Percentiles rank a stretch among this genome's conserved stretches.
phyloP scores from a whole-genome alignment of 2,888 invertebrate species.

The Drosophila planitibia region DNA sequence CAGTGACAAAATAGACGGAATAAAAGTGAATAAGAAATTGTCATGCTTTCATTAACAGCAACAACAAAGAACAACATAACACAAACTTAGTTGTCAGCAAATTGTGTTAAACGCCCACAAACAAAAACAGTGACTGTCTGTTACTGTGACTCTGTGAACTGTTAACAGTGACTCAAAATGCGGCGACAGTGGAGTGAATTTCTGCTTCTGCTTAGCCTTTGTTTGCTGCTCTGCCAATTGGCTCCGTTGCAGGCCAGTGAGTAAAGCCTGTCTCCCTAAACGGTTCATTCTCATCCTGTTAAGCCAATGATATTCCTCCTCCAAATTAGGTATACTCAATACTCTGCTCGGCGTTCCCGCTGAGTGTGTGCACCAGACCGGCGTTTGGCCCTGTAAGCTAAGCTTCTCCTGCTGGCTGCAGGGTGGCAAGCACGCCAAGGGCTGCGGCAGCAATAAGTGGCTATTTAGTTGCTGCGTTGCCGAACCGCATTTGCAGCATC shows the following conservation, averaged over 20 bases:
- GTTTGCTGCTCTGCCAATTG: constrained; percentile 49
- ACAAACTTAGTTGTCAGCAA: constrained; percentile 42
- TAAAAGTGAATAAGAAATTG: constrained; percentile 73
- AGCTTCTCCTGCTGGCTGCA: constrained; percentile 91
- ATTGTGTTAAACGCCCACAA: constrained; percentile 51
- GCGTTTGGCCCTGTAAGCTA: constrained; percentile 89
- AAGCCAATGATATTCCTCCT: background rate
- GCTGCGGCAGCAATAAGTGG: constrained; percentile 90
- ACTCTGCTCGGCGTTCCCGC: constrained; percentile 84
- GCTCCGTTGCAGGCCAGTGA: constrained; percentile 60
- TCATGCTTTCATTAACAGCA: constrained; percentile 79
- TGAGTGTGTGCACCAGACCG: constrained; percentile 86
- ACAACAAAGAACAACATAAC: constrained; percentile 35
- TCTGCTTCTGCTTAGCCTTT: constrained; percentile 45
- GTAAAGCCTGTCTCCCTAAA: constrained; percentile 29
- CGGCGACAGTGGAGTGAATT: constrained; percentile 28
- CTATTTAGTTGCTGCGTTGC: constrained; percentile 90
- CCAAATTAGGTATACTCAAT: constrained; percentile 80
- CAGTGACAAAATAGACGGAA: constrained; percentile 34
- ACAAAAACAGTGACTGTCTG: constrained; percentile 24
- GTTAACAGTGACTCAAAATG: constrained; percentile 47
- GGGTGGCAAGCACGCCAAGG: constrained; percentile 89
- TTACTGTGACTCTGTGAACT: constrained; percentile 4
- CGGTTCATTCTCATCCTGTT: background rate
- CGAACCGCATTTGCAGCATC: constrained; percentile 86